A percentile compares a stretch with the other conserved stretches of the same genome.
These are phyloP conservation scores for Trochalopteron elliotii DNA, from an alignment of 2,113 vertebrate genomes.

Conservation along the genomic window DNA sequence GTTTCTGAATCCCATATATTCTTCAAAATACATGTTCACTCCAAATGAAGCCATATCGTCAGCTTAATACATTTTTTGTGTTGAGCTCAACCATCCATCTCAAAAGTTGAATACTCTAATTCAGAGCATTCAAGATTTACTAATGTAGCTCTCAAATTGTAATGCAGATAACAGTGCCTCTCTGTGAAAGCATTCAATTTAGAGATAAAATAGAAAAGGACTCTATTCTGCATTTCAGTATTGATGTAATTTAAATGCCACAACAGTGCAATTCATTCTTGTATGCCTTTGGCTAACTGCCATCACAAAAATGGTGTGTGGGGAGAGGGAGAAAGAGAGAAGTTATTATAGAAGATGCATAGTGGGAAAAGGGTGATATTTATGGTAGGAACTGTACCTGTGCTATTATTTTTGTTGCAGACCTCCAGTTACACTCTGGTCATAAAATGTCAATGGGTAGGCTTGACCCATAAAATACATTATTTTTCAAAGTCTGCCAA, in stretches of 20 bases:
- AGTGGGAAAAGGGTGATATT: not conserved
- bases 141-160: slow-evolving; percentile 62
- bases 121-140: slow-evolving; percentile 57
- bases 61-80: slow-evolving; percentile 42
- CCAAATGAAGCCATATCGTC: slow-evolving; percentile 31
- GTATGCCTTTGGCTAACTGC: slow-evolving; percentile 27
- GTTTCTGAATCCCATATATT: not conserved
- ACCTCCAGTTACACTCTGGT: not conserved
- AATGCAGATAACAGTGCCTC: slow-evolving; percentile 56
- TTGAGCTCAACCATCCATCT: slow-evolving; percentile 42
- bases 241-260: slow-evolving; percentile 52
- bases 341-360: not conserved
- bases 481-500: not conserved
- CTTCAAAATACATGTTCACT: not conserved
- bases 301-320: not conserved
- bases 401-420: not conserved
- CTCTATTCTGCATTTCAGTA: slow-evolving; percentile 49
- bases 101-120: slow-evolving; percentile 49
- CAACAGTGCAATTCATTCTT: slow-evolving; percentile 41
- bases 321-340: not conserved
- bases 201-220: slow-evolving; percentile 53
- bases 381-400: not conserved
- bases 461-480: not conserved
- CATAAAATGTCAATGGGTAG: not conserved
- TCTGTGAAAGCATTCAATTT: slow-evolving; percentile 58